Percentiles rank a stretch among this genome's conserved stretches.
Evolutionary conservation across 2,113 vertebrate genomes (phyloP).

Genomic region (Neogobius melanostomus): DNA sequence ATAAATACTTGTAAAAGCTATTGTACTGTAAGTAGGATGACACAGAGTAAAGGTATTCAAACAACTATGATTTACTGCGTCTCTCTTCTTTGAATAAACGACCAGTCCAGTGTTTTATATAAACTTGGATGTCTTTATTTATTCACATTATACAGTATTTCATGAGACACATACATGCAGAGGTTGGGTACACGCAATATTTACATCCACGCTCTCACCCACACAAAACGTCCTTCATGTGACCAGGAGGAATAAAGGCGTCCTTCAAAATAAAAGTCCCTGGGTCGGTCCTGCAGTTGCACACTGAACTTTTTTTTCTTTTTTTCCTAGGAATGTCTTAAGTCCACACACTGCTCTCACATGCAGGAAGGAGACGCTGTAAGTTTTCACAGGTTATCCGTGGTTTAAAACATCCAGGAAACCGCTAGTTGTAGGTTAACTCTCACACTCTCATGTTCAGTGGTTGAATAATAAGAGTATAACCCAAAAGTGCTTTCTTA

Average conservation of each 20-base stretch:
- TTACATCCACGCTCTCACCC: constrained; percentile 17
- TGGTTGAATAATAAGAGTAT: no score
- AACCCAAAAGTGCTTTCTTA: no score
- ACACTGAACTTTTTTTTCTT: constrained; percentile 18
- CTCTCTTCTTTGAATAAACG: neutral
- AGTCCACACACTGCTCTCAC: constrained; percentile 3
- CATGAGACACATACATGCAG: constrained; percentile 48
- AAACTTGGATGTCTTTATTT: constrained; percentile 52
- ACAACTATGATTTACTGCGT: neutral
- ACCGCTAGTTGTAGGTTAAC: neutral
- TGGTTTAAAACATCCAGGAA: neutral
- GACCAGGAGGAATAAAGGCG: constrained; percentile 6
- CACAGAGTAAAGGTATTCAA: neutral
- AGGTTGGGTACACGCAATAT: constrained; percentile 17
- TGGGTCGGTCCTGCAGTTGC: constrained; percentile 30
- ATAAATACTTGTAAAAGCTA: no score
- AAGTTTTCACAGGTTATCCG: neutral
- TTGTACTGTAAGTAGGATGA: neutral
- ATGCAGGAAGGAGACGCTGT: neutral
- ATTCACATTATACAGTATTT: constrained; percentile 48
- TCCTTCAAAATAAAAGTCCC: constrained; percentile 39
- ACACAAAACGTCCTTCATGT: constrained; percentile 29
- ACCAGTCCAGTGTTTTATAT: constrained; percentile 24
- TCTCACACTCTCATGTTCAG: neutral
- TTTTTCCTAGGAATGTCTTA: constrained; percentile 5